Evolutionary conservation across 2,888 invertebrate genomes (phyloP), one percentile per base, ranked within the genome.

Genomic region (Eilema sororculum): DNA sequence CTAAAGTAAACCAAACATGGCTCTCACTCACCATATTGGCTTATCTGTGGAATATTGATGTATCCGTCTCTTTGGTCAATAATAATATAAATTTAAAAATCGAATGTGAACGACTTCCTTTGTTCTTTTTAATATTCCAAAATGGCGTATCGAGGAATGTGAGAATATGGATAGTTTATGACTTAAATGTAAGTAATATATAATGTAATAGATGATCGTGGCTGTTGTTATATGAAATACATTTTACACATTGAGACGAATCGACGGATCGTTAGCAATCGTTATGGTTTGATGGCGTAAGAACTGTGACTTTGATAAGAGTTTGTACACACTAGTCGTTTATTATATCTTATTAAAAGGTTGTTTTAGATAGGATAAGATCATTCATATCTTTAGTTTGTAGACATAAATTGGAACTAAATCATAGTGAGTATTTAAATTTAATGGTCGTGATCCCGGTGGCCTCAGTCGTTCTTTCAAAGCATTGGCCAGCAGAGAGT

Each of bases 201-300:
- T 84, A 83, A 84, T 84, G 78, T 84, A 83, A 83, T 80, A 81
- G 76, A 75, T 77, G 74, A 80, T 84, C 81, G 83, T 80, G 83
- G 80, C 85, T 89, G 89, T 90, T 88, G 90, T 89, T 87, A 89
- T 90, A 88, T 91, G 92, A 84, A 89, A 92, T 89, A 92, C 86
- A 91, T 94, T 93, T 91, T 90, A 93, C 85, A 84, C 84, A 81
- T 87, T 88, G 91, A 91, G 86, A 86, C 94, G 89, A 93, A 94
- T 94, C 81, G 86, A 69, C 61, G 73, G 84, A 83, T 91, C 86
- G 91, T 91, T 92, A 91, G 83, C 90, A 85, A 91, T 91, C 87
- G 88, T 82, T 86, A 91, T 90, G 93, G 85, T 90, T 86, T 84
- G 87, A 88, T 90, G 89, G 83, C 81, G 88, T 89, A 90, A 90